Conservation (phyloP, 2,113 vertebrate genomes). For the Caranx melampygus region DNA sequence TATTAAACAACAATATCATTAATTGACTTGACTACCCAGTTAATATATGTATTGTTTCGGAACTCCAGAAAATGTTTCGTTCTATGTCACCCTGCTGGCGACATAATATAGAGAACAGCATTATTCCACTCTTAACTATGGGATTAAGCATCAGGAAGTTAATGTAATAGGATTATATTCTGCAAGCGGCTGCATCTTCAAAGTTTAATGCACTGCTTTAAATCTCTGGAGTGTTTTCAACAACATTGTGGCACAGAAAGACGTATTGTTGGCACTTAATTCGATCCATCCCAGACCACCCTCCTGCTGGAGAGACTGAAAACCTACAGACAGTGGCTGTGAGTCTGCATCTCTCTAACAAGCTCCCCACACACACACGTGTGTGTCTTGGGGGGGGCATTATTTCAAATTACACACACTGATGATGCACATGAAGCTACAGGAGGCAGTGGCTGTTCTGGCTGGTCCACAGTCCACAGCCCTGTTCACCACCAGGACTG, state of each 20-base stretch:
- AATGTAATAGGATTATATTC: conserved; percentile 51
- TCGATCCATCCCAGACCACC: conserved; percentile 18
- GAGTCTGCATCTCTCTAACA: not conserved
- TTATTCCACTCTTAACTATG: conserved; percentile 27
- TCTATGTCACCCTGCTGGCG: not conserved
- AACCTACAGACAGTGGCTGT: not conserved
- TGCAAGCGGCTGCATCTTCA: conserved; percentile 14
- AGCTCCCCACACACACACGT: not conserved
- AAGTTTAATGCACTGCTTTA: conserved; percentile 34
- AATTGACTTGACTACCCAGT: not conserved
- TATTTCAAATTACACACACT: conserved; percentile 12
- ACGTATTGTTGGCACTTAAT: conserved; percentile 13
- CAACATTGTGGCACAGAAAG: not conserved
- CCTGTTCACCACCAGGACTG: not conserved
- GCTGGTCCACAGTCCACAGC: not conserved
- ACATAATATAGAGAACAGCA: not conserved
- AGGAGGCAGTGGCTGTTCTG: no score
- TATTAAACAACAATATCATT: not conserved
- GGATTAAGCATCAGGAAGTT: conserved; percentile 46
- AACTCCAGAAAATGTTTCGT: not conserved
- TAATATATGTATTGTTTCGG: not conserved
- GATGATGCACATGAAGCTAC: not conserved
- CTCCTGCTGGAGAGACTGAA: conserved; percentile 1
- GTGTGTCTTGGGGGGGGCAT: not conserved
- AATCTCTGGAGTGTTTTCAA: conserved; percentile 26